These are phyloP conservation scores for Charadrius vociferus DNA, from an alignment of 2,113 vertebrate species.

Conservation along the genomic window DNA sequence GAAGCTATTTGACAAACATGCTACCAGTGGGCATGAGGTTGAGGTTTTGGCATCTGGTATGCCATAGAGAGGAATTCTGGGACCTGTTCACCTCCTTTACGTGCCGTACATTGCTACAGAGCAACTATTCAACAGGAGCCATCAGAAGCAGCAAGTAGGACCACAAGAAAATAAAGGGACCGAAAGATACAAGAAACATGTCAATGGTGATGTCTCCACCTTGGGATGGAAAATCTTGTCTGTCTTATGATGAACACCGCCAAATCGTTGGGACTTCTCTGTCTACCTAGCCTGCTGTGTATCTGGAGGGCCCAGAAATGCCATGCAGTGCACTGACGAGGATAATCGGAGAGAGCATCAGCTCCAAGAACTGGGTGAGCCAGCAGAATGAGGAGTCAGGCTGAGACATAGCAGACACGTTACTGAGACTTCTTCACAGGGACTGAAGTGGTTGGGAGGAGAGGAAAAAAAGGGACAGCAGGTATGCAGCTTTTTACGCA, in stretches of 20 bases:
- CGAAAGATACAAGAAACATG: background rate
- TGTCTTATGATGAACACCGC: constrained; percentile 24
- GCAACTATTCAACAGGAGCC: constrained; percentile 12
- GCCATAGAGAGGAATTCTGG: background rate
- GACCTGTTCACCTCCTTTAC: constrained; percentile 8
- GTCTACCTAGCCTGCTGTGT: constrained; percentile 47
- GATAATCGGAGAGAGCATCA: constrained; percentile 56
- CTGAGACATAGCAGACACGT: constrained; percentile 42
- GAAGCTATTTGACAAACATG: background rate
- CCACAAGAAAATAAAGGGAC: constrained; percentile 17
- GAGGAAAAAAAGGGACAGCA: constrained; percentile 55
- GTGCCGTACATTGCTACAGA: background rate
- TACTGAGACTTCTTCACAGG: constrained; percentile 59
- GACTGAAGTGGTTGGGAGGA: constrained; percentile 61
- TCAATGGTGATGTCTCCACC: constrained; percentile 14
- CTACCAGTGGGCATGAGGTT: background rate
- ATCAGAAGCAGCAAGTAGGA: background rate
- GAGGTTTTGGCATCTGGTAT: background rate
- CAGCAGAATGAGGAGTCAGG: constrained; percentile 58
- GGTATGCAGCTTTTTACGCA: constrained; percentile 51
- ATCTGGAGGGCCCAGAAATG: constrained; percentile 61
- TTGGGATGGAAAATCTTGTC: constrained; percentile 40
- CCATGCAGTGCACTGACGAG: constrained; percentile 48
- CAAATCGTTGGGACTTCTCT: constrained; percentile 47
- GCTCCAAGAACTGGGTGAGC: constrained; percentile 59